Base-by-base conservation (phyloP, 2,113 vertebrate species). In the Chlorodrepanis virens region DNA sequence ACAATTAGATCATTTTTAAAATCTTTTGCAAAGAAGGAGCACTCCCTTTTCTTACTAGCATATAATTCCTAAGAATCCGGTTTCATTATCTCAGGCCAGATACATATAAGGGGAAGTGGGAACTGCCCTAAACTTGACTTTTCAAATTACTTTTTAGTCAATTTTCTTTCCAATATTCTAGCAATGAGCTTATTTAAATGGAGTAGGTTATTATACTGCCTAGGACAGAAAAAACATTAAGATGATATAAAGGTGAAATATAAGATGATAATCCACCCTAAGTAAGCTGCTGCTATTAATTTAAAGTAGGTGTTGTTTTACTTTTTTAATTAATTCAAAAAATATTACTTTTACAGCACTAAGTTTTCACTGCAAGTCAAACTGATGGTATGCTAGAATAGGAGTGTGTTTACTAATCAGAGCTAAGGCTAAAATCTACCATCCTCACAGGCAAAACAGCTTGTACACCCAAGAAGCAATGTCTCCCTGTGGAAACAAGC, bases 191-290 rank as follows among this genome's bases (percentile, higher is more conserved):
- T 94, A 82, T 28, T 61, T 61, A 61, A 60, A 39, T 39, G 35
- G 31, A 90, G 33, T 67, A 77, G 54, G 59, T 88, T 95, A 91
- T 94, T 88, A 91, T 39, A 83, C 24, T 83, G 54, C 39, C 74
- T 54, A 70, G 75, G 47, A 94, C 59, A 91, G 93, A 76, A 95
- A 85, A 59, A 96, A 90, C 23, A 95, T 91, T 94, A 94, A 52
- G 39, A 88, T 88, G 42, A 94, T 59, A 79, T 67, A 95, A 91
- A 90, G 70, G 75, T 91, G 67, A 94, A 95, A 76, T 77, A 25
- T 27, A 91, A 93, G 50, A 65, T 40, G 35, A 93, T 93, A 90
- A 95, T 91, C 70, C 78, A 85, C 78, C 59, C 27, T 67, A 77
- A 87, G 91, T 72, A 89, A 91, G 70, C 50, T 90, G 88, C 59